Percentiles rank a stretch among this genome's conserved stretches.
phyloP scores from a whole-genome alignment of 2,113 vertebrate species.

The Camelus dromedarius region DNA sequence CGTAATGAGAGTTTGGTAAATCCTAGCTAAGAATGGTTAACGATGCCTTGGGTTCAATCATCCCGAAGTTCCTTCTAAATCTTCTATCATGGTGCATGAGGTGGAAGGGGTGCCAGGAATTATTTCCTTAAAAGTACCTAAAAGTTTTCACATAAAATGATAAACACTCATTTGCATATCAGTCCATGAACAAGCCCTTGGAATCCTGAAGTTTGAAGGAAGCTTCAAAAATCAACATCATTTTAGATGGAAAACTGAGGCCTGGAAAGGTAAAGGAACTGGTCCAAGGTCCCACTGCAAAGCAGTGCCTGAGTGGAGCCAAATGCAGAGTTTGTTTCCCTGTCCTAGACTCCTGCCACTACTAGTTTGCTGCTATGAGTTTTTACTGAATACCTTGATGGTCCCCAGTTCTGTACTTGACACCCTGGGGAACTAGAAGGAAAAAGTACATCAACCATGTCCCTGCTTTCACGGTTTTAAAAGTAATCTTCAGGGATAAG shows the following conservation, averaged over 20 bases:
- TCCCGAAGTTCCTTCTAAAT: background rate
- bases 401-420: background rate
- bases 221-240: slow-evolving; percentile 37
- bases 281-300: background rate
- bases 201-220: slow-evolving; percentile 34
- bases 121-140: slow-evolving; percentile 31
- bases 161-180: background rate
- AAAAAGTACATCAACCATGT: background rate
- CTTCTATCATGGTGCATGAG: background rate
- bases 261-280: background rate
- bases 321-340: background rate
- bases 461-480: slow-evolving; percentile 34
- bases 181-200: slow-evolving; percentile 20
- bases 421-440: background rate
- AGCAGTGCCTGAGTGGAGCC: background rate
- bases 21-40: background rate
- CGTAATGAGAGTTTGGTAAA: background rate
- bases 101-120: background rate
- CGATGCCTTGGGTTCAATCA: background rate
- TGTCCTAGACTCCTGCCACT: background rate
- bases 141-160: slow-evolving; percentile 29
- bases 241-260: slow-evolving; percentile 5
- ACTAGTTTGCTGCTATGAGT: background rate
- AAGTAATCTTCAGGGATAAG: slow-evolving; percentile 16
- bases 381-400: background rate